Base-by-base conservation (phyloP, 2,797 vertebrate species). In the Simalia tracyae region DNA sequence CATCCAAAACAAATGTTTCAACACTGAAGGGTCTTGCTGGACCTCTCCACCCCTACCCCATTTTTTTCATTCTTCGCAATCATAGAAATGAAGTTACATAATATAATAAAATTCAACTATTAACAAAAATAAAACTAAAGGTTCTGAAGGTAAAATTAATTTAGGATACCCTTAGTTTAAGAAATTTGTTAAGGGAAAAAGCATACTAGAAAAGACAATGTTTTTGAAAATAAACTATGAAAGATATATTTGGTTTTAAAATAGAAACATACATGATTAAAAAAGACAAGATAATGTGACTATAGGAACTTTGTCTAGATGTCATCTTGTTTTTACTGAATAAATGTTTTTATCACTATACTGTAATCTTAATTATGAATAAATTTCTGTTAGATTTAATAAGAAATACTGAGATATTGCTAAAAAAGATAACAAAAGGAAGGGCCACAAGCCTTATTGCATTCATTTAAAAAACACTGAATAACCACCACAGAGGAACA, bases 381-480 rank as follows among this genome's bases (percentile, higher is more conserved):
- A 57, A 89, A 66, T 22, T 1, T 56, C 19, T 31, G 9, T 24
- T 59, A 17, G 31, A 36, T 36, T 36, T 36, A 36, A 36, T 68
- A 28, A 68, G 66, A n/a, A 68, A 68, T 68, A 68, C 12, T 84
- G 19, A 2, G 36, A 36, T 36, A 36, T 36, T 36, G 36, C 50
- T 81, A 36, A 9, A 86, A 26, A 54, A 36, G 46, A 56, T 54
- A 19, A 42, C 50, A 42, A 63, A 91, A 24, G n/a, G 64, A 7
- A 31, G 57, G 19, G 36, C n/a, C 90, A 81, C 28, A 72, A 90
- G 54, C 60, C 4, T 14, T 56, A 86, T 2, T 76, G 17, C 9
- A 50, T 56, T 87, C 7, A 26, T 3, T 86, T 89, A 86, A 22
- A 92, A 94, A 90, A 88, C 42, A 81, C 56, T 91, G 28, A 91